Evolutionary conservation across 2,113 vertebrate genomes (phyloP).

Genomic region (Papio anubis): DNA sequence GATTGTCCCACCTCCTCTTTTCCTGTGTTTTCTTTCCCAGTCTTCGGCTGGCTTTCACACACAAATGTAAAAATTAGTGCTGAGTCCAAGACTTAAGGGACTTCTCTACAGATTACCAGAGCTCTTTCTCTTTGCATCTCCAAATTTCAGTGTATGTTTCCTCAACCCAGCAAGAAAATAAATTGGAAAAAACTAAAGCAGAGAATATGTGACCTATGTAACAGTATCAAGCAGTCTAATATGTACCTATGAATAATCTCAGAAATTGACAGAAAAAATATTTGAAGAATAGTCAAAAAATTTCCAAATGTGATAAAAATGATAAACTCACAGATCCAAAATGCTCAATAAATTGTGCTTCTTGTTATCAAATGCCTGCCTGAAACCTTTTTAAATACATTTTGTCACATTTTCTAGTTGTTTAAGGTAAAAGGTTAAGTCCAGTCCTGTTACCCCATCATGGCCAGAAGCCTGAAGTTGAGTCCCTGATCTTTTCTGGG

Average conservation of each 20-base stretch:
- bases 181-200: background rate
- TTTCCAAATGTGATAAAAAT: background rate
- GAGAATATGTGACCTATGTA: background rate
- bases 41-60: background rate
- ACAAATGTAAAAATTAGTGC: background rate
- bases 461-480: background rate
- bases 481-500: background rate
- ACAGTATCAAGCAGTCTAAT: background rate
- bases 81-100: background rate
- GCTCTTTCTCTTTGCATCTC: background rate
- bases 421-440: background rate
- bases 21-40: background rate
- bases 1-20: background rate
- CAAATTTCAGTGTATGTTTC: background rate
- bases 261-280: background rate
- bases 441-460: background rate
- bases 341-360: background rate
- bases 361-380: background rate
- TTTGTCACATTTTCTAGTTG: background rate
- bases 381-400: background rate
- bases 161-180: background rate
- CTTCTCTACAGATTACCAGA: background rate
- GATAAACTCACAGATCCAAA: background rate
- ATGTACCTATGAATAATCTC: too few relatives aligned
- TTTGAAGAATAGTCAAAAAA: background rate